Evolutionary conservation across 2,888 invertebrate species (phyloP), one percentile per base, ranked within the genome.

Genomic region (Pomacea canaliculata): DNA sequence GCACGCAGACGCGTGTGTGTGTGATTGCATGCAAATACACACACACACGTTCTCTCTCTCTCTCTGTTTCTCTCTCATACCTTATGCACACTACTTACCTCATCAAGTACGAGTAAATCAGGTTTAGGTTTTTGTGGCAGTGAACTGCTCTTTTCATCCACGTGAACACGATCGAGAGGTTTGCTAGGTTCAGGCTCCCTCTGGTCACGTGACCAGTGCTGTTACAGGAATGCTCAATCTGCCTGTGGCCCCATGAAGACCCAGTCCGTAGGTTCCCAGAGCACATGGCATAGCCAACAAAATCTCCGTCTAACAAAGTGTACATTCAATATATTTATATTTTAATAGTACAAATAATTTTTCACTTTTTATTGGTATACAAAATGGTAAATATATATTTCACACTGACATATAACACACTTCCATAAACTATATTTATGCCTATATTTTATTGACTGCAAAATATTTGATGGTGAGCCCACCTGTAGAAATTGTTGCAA

Each of bases 191-290:
- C 37, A 56, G 10, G 10, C 7, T 56, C 12, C 51, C 12, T 13
- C 51, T 56, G 51, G 51, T 56, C 51, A 37, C 5, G 37, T 62
- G 16, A n/a, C 68, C 71, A 10, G 16, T 62, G 27, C 72, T 46
- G 27, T 71, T 23, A 48, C 68, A 74, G 13, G 69, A 60, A 67
- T 48, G 62, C 19, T 74, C 74, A 46, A 74, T 67, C 8, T 59
- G 19, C 68, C 85, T 82, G 27, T 82, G 80, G 7, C 81, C 81
- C 87, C 87, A 87, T 66, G 80, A 81, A 4, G 85, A 85, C 1
- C 86, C 85, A 10, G 81, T 82, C 51, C 82, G 78, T 69, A 84
- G 83, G 75, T 85, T 81, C 4, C 87, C 87, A 27, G 80, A 78
- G 76, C 87, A 87, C 46, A 78, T 78, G 5, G 87, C 87, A n/a